Percentiles rank a stretch among this genome's conserved stretches.
Conservation (phyloP, 2,888 invertebrate species). For the Drosophila demipolita region DNA sequence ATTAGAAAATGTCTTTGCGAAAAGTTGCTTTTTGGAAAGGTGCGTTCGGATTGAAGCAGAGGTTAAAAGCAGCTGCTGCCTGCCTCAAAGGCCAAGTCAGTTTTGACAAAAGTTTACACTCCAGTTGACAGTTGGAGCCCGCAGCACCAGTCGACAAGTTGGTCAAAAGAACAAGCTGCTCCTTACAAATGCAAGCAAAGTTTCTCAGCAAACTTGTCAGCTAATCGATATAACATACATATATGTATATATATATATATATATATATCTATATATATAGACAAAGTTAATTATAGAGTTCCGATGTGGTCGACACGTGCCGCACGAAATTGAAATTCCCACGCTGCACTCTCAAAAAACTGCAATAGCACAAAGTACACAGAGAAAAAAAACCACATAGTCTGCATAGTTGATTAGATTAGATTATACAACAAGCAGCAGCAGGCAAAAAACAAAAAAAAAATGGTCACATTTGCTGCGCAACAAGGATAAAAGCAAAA, state of each 20-base stretch:
- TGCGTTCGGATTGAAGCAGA: conserved; percentile 33
- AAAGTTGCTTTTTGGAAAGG: conserved; percentile 30
- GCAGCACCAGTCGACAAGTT: conserved; percentile 51
- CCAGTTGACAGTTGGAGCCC: conserved; percentile 59
- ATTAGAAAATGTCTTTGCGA: conserved; percentile 23
- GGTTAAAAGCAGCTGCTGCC: conserved; percentile 6
- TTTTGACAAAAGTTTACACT: conserved; percentile 35
- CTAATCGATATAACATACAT: conserved; percentile 55
- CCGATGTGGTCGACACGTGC: conserved; percentile 45
- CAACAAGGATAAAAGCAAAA: conserved; percentile 20
- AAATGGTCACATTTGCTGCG: neutral
- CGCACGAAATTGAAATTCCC: conserved; percentile 66
- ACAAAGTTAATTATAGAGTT: conserved; percentile 58
- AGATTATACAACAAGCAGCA: conserved; percentile 23
- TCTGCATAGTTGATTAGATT: conserved; percentile 48
- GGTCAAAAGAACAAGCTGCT: conserved; percentile 45
- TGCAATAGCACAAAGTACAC: neutral
- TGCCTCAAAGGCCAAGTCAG: conserved; percentile 56
- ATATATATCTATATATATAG: neutral
- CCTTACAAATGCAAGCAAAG: conserved; percentile 36
- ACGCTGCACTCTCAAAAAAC: conserved; percentile 43
- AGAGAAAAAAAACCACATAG: conserved; percentile 7
- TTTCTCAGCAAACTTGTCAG: conserved; percentile 16
- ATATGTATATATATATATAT: neutral
- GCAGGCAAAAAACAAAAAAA: conserved; percentile 5